These are phyloP conservation scores for Diarsia rubi DNA, from an alignment of 2,888 invertebrate species.

Conservation along the genomic window DNA sequence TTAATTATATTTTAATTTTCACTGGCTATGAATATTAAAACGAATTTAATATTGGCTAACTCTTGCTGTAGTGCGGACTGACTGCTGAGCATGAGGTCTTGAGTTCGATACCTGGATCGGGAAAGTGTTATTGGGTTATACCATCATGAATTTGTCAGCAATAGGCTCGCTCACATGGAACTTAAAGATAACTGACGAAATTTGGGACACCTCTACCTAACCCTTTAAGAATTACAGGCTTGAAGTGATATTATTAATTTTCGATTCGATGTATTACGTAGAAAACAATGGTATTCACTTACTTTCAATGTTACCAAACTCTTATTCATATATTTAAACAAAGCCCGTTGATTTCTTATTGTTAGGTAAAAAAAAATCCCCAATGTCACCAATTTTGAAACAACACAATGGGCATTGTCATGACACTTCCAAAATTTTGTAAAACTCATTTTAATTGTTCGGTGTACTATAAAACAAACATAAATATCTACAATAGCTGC, in stretches of 20 bases:
- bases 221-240: too few species aligned
- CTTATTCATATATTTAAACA: constrained; percentile 14
- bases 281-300: not conserved
- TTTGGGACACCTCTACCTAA: too few species aligned
- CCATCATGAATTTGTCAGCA: not conserved
- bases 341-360: constrained; percentile 11
- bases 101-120: not conserved
- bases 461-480: not conserved
- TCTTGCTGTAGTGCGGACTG: too few species aligned
- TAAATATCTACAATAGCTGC: constrained; percentile 1
- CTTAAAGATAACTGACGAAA: too few species aligned
- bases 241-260: too few species aligned
- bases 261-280: not conserved
- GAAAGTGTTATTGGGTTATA: not conserved
- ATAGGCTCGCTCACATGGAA: too few species aligned
- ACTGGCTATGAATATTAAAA: not conserved
- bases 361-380: not conserved
- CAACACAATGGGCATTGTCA: constrained; percentile 25
- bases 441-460: constrained; percentile 22
- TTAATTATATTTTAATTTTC: not conserved
- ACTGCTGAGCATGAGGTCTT: too few species aligned
- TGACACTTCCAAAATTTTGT: constrained; percentile 8
- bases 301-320: not conserved
- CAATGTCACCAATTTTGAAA: constrained; percentile 9
- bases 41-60: not conserved